phyloP scores from a whole-genome alignment of 2,113 vertebrate species.

The Eira barbara region DNA sequence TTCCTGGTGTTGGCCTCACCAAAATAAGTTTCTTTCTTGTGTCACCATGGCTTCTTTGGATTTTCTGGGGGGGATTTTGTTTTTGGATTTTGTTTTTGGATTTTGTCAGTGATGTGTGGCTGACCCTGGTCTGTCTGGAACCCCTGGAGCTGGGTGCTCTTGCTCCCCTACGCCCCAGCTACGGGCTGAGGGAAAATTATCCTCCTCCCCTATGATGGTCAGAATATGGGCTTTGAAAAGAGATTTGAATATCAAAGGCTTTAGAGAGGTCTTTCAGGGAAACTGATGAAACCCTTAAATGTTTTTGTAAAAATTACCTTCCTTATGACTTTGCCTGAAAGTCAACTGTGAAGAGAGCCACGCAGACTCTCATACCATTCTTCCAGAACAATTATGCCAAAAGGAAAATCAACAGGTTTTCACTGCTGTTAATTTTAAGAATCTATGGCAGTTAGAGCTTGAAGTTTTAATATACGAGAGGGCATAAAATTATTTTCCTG shows the following conservation, averaged over 20 bases:
- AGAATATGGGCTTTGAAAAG: not conserved
- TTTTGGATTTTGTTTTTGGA: not conserved
- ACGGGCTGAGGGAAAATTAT: not conserved
- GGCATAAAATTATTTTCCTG: conserved; percentile 3
- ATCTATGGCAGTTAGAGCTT: not conserved
- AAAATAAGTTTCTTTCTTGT: not conserved
- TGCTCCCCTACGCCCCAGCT: not conserved
- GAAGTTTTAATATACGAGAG: not conserved
- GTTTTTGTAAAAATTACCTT: conserved; percentile 27
- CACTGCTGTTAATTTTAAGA: not conserved
- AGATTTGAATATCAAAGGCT: not conserved
- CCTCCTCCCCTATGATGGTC: not conserved
- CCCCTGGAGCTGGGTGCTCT: not conserved
- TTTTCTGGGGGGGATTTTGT: not conserved
- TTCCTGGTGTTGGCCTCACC: not conserved
- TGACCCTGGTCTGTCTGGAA: not conserved
- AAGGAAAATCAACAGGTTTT: not conserved
- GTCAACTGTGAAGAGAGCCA: not conserved
- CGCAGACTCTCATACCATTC: not conserved
- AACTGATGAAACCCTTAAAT: not conserved
- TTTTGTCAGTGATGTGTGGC: not conserved
- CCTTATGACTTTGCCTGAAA: not conserved
- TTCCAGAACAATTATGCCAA: not conserved
- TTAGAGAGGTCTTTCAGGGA: not conserved
- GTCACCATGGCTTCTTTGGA: not conserved